Percentiles rank a stretch among this genome's conserved stretches.
phyloP scores from a whole-genome alignment of 2,113 vertebrate genomes.

The Dascyllus trimaculatus region DNA sequence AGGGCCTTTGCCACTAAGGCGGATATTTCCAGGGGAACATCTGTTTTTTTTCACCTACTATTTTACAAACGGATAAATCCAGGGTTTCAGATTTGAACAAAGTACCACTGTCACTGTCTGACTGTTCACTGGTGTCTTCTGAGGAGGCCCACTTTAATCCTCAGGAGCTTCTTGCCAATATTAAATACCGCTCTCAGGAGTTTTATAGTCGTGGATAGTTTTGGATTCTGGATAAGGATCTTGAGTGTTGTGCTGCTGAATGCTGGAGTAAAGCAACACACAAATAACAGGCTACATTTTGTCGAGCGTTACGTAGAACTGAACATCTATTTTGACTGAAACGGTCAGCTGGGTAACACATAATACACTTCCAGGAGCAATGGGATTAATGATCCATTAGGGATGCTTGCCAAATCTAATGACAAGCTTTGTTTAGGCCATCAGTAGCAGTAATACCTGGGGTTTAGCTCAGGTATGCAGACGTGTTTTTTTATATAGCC shows the following conservation, averaged over 20 bases:
- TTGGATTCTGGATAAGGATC: conserved; percentile 10
- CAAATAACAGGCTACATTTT: no score
- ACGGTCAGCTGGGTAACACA: no score
- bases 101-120: not conserved
- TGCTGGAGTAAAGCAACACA: no score
- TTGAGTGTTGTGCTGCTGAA: not conserved
- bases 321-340: no score
- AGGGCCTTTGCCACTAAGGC: not conserved
- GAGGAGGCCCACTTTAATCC: conserved; percentile 1
- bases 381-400: no score
- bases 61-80: conserved; percentile 17
- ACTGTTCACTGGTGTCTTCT: conserved; percentile 3
- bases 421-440: no score
- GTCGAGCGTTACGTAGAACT: no score
- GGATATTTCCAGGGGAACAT: conserved; percentile 55
- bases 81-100: not conserved
- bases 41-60: conserved; percentile 36
- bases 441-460: no score
- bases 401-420: no score
- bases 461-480: no score
- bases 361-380: no score
- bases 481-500: no score
- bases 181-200: conserved; percentile 7
- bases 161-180: conserved; percentile 11
- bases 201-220: conserved; percentile 25